phyloP scores from a whole-genome alignment of 1,140 invertebrate genomes.

The Pentalonia nigronervosa region DNA sequence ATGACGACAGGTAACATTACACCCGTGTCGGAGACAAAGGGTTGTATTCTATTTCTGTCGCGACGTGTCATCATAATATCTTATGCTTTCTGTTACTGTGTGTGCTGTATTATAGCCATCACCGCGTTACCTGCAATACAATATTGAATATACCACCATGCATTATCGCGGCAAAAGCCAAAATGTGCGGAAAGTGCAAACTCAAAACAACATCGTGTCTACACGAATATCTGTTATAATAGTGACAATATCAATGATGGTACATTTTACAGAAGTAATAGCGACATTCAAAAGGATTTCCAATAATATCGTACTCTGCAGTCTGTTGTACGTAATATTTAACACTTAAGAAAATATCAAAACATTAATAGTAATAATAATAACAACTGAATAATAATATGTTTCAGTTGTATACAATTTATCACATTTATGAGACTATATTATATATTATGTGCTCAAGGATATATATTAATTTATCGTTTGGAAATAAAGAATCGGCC shows the following conservation, averaged over 20 bases:
- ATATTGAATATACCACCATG: too few relatives aligned
- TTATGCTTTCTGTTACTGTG: neutral
- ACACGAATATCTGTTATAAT: neutral
- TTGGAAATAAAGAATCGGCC: neutral
- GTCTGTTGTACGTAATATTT: too few relatives aligned
- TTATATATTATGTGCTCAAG: neutral
- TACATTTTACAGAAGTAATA: neutral
- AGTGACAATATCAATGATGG: neutral
- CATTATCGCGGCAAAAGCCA: fast-evolving
- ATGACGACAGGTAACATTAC: slow-evolving; percentile 6
- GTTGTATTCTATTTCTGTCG: neutral
- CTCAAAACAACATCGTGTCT: neutral
- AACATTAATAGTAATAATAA: too few relatives aligned
- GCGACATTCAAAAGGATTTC: too few relatives aligned
- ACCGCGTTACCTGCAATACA: neutral
- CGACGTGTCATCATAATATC: neutral
- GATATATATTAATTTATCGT: neutral
- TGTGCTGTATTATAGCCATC: neutral
- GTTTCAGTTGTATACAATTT: too few relatives aligned
- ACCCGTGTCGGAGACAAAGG: neutral
- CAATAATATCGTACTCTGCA: too few relatives aligned
- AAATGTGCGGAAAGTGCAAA: neutral
- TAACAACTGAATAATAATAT: neutral
- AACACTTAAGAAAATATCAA: too few relatives aligned
- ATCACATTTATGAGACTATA: too few relatives aligned